A percentile compares a stretch with the other conserved stretches of the same genome.
Conservation (phyloP, 92 coral and sea anemone species). For the Nematostella vectensis region DNA sequence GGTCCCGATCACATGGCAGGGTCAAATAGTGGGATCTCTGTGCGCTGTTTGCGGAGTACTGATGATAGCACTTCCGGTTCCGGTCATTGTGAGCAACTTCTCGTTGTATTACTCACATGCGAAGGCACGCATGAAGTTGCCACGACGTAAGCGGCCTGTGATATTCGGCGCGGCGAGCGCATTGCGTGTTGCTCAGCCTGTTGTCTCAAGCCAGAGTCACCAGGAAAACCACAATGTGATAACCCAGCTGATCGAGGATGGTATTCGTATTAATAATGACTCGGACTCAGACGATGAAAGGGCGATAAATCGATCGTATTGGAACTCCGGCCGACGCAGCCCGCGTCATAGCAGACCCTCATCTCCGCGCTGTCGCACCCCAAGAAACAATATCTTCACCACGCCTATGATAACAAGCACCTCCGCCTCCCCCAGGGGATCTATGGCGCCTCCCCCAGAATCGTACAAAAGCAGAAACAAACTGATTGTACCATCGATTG, state of each 20-base stretch:
- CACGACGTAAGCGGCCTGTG: slow-evolving; percentile 78
- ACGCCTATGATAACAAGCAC: background rate
- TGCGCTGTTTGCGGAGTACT: slow-evolving; percentile 95
- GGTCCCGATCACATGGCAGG: slow-evolving; percentile 70
- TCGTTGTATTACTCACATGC: slow-evolving; percentile 98
- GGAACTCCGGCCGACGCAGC: slow-evolving; percentile 25
- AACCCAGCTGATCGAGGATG: slow-evolving; percentile 30
- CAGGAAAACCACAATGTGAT: slow-evolving; percentile 51
- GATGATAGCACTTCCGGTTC: slow-evolving; percentile 91
- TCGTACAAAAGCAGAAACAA: background rate
- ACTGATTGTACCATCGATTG: slow-evolving; percentile 16
- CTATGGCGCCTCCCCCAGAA: too few species aligned
- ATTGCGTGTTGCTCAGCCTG: slow-evolving; percentile 77
- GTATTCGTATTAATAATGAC: slow-evolving; percentile 16
- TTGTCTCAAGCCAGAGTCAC: slow-evolving; percentile 33
- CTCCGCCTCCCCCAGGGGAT: slow-evolving; percentile 10
- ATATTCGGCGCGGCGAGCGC: slow-evolving; percentile 97
- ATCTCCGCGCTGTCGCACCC: background rate
- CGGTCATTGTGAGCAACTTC: slow-evolving; percentile 96
- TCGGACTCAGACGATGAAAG: slow-evolving; percentile 15
- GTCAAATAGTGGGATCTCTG: slow-evolving; percentile 85
- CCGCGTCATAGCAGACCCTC: slow-evolving; percentile 14
- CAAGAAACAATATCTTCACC: slow-evolving; percentile 1
- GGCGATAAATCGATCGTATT: slow-evolving; percentile 5
- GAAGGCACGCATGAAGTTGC: slow-evolving; percentile 76